These are phyloP conservation scores for Pseudolaguvia tuberculata DNA, from an alignment of 2,113 vertebrate genomes.

Conservation along the genomic window DNA sequence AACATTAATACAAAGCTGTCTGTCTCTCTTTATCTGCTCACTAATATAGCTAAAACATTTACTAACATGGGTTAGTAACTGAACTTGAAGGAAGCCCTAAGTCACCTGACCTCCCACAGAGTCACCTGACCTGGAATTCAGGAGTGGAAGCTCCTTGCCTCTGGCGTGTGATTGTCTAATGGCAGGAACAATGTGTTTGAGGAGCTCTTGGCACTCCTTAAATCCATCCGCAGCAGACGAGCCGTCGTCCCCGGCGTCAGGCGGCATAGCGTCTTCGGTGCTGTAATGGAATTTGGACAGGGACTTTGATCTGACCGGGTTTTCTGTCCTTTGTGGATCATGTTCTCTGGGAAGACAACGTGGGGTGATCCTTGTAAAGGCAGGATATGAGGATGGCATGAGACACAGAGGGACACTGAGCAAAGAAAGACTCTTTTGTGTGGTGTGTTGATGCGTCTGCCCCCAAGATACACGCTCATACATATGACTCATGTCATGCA, in stretches of 20 bases:
- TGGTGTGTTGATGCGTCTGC: slow-evolving; percentile 58
- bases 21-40: not conserved
- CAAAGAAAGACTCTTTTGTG: slow-evolving; percentile 71
- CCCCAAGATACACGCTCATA: slow-evolving; percentile 62
- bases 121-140: not conserved
- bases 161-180: slow-evolving; percentile 29
- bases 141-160: slow-evolving; percentile 16
- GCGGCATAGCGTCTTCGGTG: slow-evolving; percentile 44
- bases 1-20: too few species aligned
- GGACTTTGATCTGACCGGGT: slow-evolving; percentile 43
- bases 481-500: slow-evolving; percentile 48
- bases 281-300: slow-evolving; percentile 46
- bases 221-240: slow-evolving; percentile 47
- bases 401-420: slow-evolving; percentile 63
- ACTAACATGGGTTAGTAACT: slow-evolving; percentile 11
- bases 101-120: slow-evolving; percentile 25
- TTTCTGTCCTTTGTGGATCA: slow-evolving; percentile 40
- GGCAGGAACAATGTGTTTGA: slow-evolving; percentile 20
- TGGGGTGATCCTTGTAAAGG: slow-evolving; percentile 49
- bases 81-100: slow-evolving; percentile 14
- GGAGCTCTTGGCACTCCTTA: slow-evolving; percentile 42
- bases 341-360: slow-evolving; percentile 42
- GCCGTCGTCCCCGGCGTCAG: slow-evolving; percentile 39
- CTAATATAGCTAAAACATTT: not conserved
- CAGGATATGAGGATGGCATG: slow-evolving; percentile 59